Evolutionary conservation across 2,113 vertebrate species (phyloP).

Genomic region (Eurystomus gularis): DNA sequence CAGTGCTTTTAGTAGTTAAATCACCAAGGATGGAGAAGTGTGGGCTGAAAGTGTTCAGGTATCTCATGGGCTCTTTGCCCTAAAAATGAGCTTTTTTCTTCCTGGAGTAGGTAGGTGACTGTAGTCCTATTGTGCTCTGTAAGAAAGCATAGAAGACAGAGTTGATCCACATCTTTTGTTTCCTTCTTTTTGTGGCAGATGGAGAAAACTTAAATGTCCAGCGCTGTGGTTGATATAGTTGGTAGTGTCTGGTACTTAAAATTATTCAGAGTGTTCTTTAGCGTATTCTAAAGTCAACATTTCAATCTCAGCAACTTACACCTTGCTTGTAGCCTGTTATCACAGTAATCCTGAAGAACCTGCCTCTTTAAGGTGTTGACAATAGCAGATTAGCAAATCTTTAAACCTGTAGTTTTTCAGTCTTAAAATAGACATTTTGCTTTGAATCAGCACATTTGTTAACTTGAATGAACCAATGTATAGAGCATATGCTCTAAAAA

Average conservation of each 20-base stretch:
- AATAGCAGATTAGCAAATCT: not conserved
- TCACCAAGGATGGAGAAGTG: not conserved
- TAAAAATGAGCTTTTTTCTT: not conserved
- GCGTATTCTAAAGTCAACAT: not conserved
- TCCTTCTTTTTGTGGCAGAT: not conserved
- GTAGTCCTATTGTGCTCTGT: not conserved
- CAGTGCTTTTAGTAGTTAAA: not conserved
- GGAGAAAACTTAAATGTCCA: not conserved
- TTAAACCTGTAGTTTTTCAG: not conserved
- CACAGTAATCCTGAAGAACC: not conserved
- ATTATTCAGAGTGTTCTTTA: not conserved
- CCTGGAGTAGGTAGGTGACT: not conserved
- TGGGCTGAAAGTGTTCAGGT: not conserved
- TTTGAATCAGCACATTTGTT: not conserved
- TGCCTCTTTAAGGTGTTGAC: not conserved
- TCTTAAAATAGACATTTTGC: not conserved
- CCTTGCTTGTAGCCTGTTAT: not conserved
- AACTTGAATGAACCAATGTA: not conserved
- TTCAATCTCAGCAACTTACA: not conserved
- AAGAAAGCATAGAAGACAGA: not conserved
- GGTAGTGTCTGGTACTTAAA: not conserved
- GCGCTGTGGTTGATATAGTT: not conserved
- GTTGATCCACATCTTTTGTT: not conserved
- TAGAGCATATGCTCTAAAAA: not conserved
- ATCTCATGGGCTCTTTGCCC: not conserved